Percentiles rank a stretch among this genome's conserved stretches.
Evolutionary conservation across 1,140 invertebrate species (phyloP).

Genomic region (Arion vulgaris): DNA sequence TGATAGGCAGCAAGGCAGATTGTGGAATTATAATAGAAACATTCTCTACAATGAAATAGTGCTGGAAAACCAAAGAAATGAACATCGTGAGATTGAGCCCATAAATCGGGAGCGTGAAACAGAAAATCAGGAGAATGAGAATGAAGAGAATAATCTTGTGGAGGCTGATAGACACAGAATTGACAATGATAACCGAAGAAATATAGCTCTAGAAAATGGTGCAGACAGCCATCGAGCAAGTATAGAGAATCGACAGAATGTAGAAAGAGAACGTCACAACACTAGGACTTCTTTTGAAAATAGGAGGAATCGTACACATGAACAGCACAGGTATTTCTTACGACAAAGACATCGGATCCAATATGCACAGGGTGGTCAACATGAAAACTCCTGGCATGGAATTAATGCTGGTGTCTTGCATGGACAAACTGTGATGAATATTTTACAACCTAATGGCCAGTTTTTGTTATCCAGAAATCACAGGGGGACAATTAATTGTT

Average conservation of each 20-base stretch:
- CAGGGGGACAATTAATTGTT: neutral
- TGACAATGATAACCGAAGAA: conserved; percentile 31
- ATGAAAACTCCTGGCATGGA: neutral
- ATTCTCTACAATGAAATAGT: neutral
- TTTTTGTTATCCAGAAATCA: neutral
- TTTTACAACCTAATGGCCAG: neutral
- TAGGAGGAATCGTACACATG: conserved; percentile 25
- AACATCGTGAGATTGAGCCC: conserved; percentile 30
- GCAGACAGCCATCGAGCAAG: conserved; percentile 12
- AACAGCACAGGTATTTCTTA: conserved; percentile 36
- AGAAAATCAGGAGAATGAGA: conserved; percentile 36
- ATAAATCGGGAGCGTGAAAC: conserved; percentile 10
- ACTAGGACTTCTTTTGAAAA: conserved; percentile 23
- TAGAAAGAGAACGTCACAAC: conserved; percentile 24
- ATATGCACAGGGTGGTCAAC: neutral
- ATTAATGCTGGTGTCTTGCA: conserved; percentile 5
- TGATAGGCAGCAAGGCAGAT: neutral
- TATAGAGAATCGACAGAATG: conserved; percentile 35
- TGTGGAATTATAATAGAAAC: neutral
- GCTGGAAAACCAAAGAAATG: conserved; percentile 33
- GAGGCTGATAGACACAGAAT: conserved; percentile 31
- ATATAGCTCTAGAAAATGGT: conserved; percentile 32
- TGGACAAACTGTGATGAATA: conserved; percentile 5
- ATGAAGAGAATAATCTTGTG: conserved; percentile 36
- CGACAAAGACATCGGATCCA: neutral